phyloP scores from a whole-genome alignment of 2,888 invertebrate species.

The Himalopsyche japonica region DNA sequence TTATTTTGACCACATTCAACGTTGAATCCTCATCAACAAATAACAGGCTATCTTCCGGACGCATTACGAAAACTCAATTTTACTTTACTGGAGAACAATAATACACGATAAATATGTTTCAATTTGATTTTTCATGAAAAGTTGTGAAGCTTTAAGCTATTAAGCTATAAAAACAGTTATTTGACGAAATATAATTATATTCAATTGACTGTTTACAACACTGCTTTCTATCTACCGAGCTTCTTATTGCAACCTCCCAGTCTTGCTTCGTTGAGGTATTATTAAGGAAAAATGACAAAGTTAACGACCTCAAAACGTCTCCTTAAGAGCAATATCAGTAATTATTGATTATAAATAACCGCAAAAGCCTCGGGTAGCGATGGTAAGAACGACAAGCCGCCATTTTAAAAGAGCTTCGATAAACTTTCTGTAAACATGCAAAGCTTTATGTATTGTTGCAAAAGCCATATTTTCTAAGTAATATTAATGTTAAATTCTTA shows the following conservation, averaged over 20 bases:
- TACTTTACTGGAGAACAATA: too few species aligned
- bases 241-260: background rate
- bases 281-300: background rate
- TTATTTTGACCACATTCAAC: too few species aligned
- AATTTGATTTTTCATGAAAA: too few species aligned
- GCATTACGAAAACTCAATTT: too few species aligned
- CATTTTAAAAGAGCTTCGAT: background rate
- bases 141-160: too few species aligned
- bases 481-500: too few species aligned
- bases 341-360: constrained; percentile 28
- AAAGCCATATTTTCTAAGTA: too few species aligned
- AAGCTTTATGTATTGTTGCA: background rate
- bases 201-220: background rate
- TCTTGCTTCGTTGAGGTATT: background rate
- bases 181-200: background rate
- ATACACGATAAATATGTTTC: too few species aligned
- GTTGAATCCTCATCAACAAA: too few species aligned
- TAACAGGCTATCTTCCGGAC: too few species aligned
- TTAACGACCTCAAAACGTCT: background rate
- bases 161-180: background rate
- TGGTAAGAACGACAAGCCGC: background rate
- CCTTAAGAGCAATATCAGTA: constrained; percentile 9
- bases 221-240: background rate
- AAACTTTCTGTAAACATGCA: background rate
- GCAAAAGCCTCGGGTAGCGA: constrained; percentile 13